Evolutionary conservation across 2,888 invertebrate genomes (phyloP).

Genomic region (Plagodis pulveraria): DNA sequence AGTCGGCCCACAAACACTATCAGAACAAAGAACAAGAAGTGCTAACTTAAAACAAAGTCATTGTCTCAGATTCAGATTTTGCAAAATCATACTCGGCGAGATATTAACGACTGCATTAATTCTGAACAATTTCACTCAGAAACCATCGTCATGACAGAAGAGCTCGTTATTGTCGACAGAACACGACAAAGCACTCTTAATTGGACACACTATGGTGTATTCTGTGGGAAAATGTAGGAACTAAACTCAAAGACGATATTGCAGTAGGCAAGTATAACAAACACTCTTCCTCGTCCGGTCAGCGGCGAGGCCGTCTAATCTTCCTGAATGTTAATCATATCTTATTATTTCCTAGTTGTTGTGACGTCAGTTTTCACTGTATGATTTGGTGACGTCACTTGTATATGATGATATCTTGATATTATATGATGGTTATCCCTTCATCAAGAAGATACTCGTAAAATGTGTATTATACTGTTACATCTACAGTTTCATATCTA

Average conservation of each 20-base stretch:
- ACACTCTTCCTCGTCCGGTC: slow-evolving; percentile 62
- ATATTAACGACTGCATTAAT: slow-evolving; percentile 14
- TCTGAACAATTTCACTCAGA: slow-evolving; percentile 14
- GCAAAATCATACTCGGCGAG: slow-evolving; percentile 14
- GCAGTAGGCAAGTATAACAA: slow-evolving; percentile 24
- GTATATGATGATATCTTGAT: background rate
- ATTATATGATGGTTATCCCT: background rate
- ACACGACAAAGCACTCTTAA: slow-evolving; percentile 46
- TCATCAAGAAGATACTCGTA: no score
- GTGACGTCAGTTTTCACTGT: slow-evolving; percentile 31
- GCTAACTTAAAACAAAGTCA: slow-evolving; percentile 4
- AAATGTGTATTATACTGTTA: no score
- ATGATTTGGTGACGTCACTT: slow-evolving; percentile 13
- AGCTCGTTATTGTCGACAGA: slow-evolving; percentile 27
- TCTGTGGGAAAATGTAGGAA: background rate
- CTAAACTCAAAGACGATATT: slow-evolving; percentile 14
- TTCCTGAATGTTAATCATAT: slow-evolving; percentile 52
- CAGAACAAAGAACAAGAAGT: slow-evolving; percentile 5
- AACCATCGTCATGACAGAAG: slow-evolving; percentile 12
- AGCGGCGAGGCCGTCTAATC: slow-evolving; percentile 55
- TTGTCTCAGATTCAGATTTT: slow-evolving; percentile 3
- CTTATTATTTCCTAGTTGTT: slow-evolving; percentile 41
- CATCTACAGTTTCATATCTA: no score
- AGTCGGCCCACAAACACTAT: background rate
- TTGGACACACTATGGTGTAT: slow-evolving; percentile 46